Evolutionary conservation across 2,888 invertebrate genomes (phyloP).

Genomic region (Stictocephala bisonia): DNA sequence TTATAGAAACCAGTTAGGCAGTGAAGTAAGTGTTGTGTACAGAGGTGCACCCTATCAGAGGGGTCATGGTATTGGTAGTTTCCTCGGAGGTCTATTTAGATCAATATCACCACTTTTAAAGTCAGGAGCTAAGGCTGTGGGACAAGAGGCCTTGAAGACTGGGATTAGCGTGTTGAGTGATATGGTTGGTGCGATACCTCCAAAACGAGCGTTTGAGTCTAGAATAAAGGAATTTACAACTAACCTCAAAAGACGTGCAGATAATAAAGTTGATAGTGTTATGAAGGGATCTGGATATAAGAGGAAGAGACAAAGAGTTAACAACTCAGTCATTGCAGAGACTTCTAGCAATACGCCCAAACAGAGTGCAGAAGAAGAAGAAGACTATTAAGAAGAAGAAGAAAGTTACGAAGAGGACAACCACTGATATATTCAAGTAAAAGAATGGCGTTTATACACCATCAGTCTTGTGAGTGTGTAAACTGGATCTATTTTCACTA

Average conservation of each 20-base stretch:
- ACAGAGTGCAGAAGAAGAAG: neutral
- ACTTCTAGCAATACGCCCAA: conserved; percentile 2
- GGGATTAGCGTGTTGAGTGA: conserved; percentile 46
- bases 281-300: conserved; percentile 29
- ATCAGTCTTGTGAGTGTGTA: conserved; percentile 54
- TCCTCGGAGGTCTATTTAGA: conserved; percentile 50
- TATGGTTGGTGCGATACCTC: neutral
- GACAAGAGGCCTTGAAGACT: conserved; percentile 37
- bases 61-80: conserved; percentile 51
- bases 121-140: conserved; percentile 45
- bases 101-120: conserved; percentile 43
- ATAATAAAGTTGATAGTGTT: conserved; percentile 10
- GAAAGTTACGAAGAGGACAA: neutral
- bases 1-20: conserved; percentile 20
- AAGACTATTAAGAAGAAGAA: neutral
- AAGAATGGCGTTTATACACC: conserved; percentile 56
- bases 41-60: conserved; percentile 45
- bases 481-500: conserved; percentile 57
- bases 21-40: conserved; percentile 38
- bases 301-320: neutral
- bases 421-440: conserved; percentile 24
- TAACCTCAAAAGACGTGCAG: conserved; percentile 4
- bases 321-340: conserved; percentile 17
- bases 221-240: conserved; percentile 21
- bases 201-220: neutral